Evolutionary conservation across 1,140 invertebrate genomes (phyloP).

Genomic region (Zaprionus ghesquierei): DNA sequence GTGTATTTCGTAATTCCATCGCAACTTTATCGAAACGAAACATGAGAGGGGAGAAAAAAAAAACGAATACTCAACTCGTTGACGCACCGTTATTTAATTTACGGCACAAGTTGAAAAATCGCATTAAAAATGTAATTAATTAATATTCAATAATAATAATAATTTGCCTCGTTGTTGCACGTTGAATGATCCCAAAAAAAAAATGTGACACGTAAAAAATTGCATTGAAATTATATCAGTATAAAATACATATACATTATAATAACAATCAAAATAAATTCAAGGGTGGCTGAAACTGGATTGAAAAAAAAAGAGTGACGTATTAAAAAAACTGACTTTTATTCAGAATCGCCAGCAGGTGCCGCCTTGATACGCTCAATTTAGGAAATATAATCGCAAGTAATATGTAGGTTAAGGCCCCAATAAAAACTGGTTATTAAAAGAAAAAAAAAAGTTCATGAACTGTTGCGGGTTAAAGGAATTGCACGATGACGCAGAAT

Average conservation of each 20-base stretch:
- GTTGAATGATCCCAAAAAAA: not conserved
- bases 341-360: not conserved
- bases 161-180: not conserved
- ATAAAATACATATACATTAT: not conserved
- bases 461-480: not conserved
- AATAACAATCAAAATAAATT: not conserved
- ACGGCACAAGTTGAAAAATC: slow-evolving; percentile 28
- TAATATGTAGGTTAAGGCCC: not conserved
- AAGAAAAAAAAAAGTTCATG: not conserved
- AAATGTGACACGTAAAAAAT: not conserved
- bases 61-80: not conserved
- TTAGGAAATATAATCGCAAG: not conserved
- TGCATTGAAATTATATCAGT: not conserved
- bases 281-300: not conserved
- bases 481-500: not conserved
- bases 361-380: not conserved
- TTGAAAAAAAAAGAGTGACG: not conserved
- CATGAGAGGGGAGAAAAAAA: not conserved
- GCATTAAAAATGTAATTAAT: slow-evolving; percentile 43
- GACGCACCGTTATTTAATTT: slow-evolving; percentile 6
- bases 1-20: not conserved
- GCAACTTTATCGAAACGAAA: slow-evolving; percentile 1
- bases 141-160: slow-evolving; percentile 35
- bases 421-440: too few species aligned
- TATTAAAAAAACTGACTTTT: not conserved